These are phyloP conservation scores for Hyposoter dolosus DNA, from an alignment of 2,888 invertebrate genomes.

Conservation along the genomic window DNA sequence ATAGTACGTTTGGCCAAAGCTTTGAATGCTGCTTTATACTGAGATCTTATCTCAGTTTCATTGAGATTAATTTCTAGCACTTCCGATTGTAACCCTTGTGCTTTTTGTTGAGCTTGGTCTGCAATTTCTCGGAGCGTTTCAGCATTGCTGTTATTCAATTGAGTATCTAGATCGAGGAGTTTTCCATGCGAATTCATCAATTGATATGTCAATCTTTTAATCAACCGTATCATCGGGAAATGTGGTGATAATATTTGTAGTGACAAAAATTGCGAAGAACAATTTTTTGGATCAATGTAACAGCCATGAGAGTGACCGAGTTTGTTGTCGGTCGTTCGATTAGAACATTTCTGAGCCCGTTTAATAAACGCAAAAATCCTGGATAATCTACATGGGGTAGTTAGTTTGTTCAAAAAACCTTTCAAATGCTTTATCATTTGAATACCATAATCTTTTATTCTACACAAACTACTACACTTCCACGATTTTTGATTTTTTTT, in stretches of 20 bases:
- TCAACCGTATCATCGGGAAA: slow-evolving; percentile 22
- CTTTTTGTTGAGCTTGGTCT: slow-evolving; percentile 40
- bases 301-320: slow-evolving; percentile 22
- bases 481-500: slow-evolving; percentile 17
- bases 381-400: slow-evolving; percentile 11
- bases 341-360: slow-evolving; percentile 13
- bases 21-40: slow-evolving; percentile 48
- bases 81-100: slow-evolving; percentile 21
- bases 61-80: slow-evolving; percentile 44
- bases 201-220: slow-evolving; percentile 46
- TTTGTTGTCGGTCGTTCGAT: neutral
- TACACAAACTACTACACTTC: slow-evolving; percentile 29
- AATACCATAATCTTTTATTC: slow-evolving; percentile 3
- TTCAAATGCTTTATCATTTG: slow-evolving; percentile 22
- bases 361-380: slow-evolving; percentile 14
- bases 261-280: slow-evolving; percentile 10
- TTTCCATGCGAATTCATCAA: neutral
- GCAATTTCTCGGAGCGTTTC: slow-evolving; percentile 24
- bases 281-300: slow-evolving; percentile 16
- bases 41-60: slow-evolving; percentile 56
- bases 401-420: slow-evolving; percentile 1
- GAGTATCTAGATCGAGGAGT: neutral
- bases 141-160: slow-evolving; percentile 14
- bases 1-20: slow-evolving; percentile 52
- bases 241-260: neutral